Evolutionary conservation across 2,113 vertebrate genomes (phyloP), one percentile per base, ranked within the genome.

Genomic region (Clarias batrachus): DNA sequence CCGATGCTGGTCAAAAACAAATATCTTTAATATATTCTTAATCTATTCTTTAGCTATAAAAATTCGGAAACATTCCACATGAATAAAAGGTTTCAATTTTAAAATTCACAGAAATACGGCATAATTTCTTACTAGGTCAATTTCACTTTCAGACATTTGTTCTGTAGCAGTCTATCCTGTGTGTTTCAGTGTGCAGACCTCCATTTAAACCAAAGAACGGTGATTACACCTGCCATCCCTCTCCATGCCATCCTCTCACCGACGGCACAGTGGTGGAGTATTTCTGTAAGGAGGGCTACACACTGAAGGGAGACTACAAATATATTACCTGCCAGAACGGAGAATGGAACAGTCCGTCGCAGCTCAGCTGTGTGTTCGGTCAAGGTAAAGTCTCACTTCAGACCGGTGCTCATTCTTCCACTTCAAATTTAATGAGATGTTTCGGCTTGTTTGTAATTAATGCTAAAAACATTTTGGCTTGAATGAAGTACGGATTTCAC

Each of bases 281-380:
- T 91, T 96, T 97, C 54, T 99, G 98, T 5, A 96, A 96, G 0
- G 97, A 99, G 93, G 98, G 98, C 86, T 99, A 97, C 90, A 93
- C 97, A 86, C 92, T 99, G 89, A 99, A 99, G 89, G 97, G 97
- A 27, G 79, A 86, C 85, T 99, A 99, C 93, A 99, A 98, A 87
- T 99, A 97, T 91, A 93, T 98, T 94, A 99, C 98, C 62, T 99
- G 98, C 89, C 96, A 97, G 93, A 96, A 97, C 84, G 98, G 98
- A 81, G 96, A 98, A 88, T 99, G 98, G 98, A 96, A 96, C 87
- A 94, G 96, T 2, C 94, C 96, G 82, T 97, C 99, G 97, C 97
- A 98, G 93, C 96, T 99, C 62, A 99, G 97, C 96, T 99, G 98
- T 91, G 95, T 93, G 82, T 96, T 97, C 57, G 96, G 94, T 4